phyloP scores from a whole-genome alignment of 2,113 vertebrate species.

The Zonotrichia leucophrys region DNA sequence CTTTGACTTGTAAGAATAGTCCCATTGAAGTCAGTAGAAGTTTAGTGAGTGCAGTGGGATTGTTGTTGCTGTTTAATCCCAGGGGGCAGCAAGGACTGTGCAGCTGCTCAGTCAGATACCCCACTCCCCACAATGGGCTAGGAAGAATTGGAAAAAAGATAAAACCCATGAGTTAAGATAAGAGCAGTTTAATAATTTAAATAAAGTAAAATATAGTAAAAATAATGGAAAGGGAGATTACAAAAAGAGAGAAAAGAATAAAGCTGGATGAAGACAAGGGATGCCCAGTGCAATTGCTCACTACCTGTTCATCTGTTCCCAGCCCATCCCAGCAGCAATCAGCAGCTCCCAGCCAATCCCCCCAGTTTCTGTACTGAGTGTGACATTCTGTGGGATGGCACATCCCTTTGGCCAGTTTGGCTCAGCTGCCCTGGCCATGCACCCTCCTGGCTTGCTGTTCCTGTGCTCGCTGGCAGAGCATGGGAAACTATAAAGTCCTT shows the following conservation, averaged over 20 bases:
- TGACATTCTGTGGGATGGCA: background rate
- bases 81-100: rapidly evolving
- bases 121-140: background rate
- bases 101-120: background rate
- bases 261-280: background rate
- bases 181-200: background rate
- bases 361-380: background rate
- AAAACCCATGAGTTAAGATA: background rate
- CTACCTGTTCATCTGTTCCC: background rate
- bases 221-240: background rate
- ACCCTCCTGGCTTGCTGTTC: background rate
- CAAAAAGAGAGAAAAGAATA: background rate
- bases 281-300: background rate
- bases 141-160: background rate
- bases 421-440: background rate
- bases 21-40: background rate
- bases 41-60: background rate
- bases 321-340: background rate
- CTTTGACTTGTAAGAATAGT: background rate
- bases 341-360: background rate
- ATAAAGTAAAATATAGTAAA: background rate
- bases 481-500: background rate
- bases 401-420: background rate
- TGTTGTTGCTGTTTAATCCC: background rate
- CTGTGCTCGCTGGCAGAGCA: background rate